Conservation (phyloP, 2,113 vertebrate genomes). For the Rhinoderma darwinii region DNA sequence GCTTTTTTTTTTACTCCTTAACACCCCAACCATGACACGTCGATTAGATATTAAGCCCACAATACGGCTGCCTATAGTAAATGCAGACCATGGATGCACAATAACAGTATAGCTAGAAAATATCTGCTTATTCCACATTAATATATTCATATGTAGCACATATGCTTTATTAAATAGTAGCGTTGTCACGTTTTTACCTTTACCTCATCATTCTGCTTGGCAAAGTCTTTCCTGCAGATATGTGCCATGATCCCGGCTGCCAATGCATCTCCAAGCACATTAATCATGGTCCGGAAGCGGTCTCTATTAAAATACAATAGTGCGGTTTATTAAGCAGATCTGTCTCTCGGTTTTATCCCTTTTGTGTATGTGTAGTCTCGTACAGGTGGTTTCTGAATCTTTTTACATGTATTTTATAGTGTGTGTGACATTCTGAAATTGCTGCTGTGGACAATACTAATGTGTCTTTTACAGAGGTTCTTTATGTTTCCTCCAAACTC, state of each 20-base stretch:
- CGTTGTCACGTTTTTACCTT: neutral
- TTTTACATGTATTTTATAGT: neutral
- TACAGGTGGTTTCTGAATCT: neutral
- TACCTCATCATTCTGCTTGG: slow-evolving; percentile 85
- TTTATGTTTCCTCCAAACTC: no score
- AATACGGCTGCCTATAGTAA: no score
- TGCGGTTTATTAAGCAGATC: neutral
- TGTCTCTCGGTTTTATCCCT: neutral
- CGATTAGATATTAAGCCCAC: no score
- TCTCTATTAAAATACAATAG: slow-evolving; percentile 75
- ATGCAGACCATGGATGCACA: no score
- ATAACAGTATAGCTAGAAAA: no score
- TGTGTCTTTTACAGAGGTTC: no score
- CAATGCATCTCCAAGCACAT: slow-evolving; percentile 92
- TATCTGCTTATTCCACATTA: no score
- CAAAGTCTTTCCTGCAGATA: slow-evolving; percentile 93
- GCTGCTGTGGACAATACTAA: neutral
- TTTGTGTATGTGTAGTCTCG: neutral
- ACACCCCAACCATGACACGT: no score
- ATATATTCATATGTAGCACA: no score
- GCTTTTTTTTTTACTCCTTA: no score
- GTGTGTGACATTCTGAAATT: neutral
- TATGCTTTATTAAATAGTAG: no score
- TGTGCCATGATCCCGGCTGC: slow-evolving; percentile 98
- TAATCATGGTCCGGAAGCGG: slow-evolving; percentile 98